Evolutionary conservation across 2,113 vertebrate genomes (phyloP), one percentile per base, ranked within the genome.

Genomic region (Sebastes schlegelii): DNA sequence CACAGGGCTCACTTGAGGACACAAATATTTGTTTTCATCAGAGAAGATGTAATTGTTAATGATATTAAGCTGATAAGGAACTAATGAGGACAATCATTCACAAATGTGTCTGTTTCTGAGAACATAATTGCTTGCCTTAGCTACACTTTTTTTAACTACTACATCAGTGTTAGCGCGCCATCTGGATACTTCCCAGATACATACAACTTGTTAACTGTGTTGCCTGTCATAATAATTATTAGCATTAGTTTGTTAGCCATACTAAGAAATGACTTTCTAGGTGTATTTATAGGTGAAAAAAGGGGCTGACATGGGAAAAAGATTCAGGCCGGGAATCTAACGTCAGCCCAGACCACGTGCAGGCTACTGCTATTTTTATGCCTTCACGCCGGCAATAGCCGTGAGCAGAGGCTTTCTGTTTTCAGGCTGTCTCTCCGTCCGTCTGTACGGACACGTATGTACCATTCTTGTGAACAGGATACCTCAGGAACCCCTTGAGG

Each of bases 11-110:
- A 67, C 45, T 48, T 1, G 2, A 26, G 3, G 54, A 76, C 51
- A 62, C 45, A 69, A 73, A 82, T 78, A 79, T 75, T 77, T 80
- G 79, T 83, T 89, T 89, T 73, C 26, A n/a, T 78, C 57, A 70
- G 23, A 49, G 34, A 21, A 67, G 12, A 49, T 70, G 45, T 62
- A 65, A 73, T 69, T 75, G 34, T 62, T 65, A 57, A 78, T 79
- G 43, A 55, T 21, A 54, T 21, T 23, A 61, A 64, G 16, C 8
- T 23, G 21, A 73, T 63, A 52, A 71, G 57, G 8, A 80, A 23
- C 21, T 76, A 86, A 89, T 86, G 76, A 57, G 62, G 21, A 46
- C 48, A 65, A 76, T 72, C 65, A 79, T 55, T 21, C 3, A 58
- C 62, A 60, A 45, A 23, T 51, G 7, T 10, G 16, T 78, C 55